A percentile compares a stretch with the other conserved stretches of the same genome.
Conservation (phyloP, 1,140 invertebrate species). For the Macrobrachium nipponense region DNA sequence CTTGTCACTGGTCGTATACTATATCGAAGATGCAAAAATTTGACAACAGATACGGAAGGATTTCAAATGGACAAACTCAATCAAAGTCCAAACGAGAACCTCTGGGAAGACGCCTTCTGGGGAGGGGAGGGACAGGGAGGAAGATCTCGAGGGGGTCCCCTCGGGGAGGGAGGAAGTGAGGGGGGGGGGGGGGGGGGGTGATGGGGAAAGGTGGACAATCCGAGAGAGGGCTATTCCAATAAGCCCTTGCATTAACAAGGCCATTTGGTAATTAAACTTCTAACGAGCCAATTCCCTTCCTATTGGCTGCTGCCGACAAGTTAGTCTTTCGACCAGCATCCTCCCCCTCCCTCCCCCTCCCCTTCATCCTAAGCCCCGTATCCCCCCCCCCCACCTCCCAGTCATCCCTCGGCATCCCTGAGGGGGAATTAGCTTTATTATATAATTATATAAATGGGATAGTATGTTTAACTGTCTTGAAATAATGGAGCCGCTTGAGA, state of each 20-base stretch:
- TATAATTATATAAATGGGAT: no score
- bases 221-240: conserved; percentile 40
- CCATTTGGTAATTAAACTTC: conserved; percentile 56
- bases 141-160: not conserved
- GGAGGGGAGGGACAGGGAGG: not conserved
- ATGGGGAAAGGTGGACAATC: not conserved
- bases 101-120: not conserved
- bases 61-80: no score
- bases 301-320: conserved; percentile 43
- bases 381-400: no score
- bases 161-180: not conserved
- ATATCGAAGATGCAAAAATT: no score
- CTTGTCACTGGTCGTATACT: no score
- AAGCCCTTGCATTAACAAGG: conserved; percentile 45
- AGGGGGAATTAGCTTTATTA: no score
- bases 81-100: not conserved
- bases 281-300: conserved; percentile 54
- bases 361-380: not conserved
- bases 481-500: no score
- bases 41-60: no score
- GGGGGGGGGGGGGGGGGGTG: not conserved
- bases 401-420: not conserved
- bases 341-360: not conserved
- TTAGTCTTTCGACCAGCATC: conserved; percentile 24
- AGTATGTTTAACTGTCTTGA: no score